Evolutionary conservation across 2,113 vertebrate genomes (phyloP).

Genomic region (Cheilinus undulatus): DNA sequence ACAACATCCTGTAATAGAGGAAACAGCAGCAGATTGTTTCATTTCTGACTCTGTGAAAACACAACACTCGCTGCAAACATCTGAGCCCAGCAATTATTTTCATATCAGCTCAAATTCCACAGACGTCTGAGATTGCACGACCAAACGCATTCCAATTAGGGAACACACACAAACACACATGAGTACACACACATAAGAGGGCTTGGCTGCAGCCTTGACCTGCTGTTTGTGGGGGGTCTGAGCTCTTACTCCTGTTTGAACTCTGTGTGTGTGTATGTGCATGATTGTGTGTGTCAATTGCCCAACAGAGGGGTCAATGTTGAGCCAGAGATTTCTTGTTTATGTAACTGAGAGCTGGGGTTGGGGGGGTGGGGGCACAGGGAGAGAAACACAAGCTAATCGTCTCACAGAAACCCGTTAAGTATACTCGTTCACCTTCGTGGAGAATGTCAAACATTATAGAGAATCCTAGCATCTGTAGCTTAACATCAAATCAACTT

Average conservation of each 20-base stretch:
- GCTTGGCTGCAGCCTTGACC: constrained; percentile 46
- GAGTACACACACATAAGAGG: constrained; percentile 37
- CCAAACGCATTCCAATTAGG: constrained; percentile 84
- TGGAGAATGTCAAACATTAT: too few species aligned
- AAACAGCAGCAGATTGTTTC: constrained; percentile 25
- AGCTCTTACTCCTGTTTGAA: constrained; percentile 45
- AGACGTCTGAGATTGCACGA: constrained; percentile 76
- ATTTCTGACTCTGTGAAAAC: constrained; percentile 48
- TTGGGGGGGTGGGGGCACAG: too few species aligned
- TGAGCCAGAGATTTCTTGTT: constrained; percentile 66
- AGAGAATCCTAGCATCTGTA: too few species aligned
- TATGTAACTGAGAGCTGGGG: constrained; percentile 50
- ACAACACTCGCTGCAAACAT: constrained; percentile 58
- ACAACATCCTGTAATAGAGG: constrained; percentile 3
- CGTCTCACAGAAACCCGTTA: too few species aligned
- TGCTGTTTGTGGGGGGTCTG: constrained; percentile 57
- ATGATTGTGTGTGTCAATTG: constrained; percentile 35
- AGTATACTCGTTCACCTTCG: too few species aligned
- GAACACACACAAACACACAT: constrained; percentile 67
- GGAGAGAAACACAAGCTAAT: constrained; percentile 13
- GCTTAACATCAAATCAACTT: too few species aligned
- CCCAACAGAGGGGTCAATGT: constrained; percentile 55
- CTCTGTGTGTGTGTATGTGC: constrained; percentile 27
- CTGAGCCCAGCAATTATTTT: constrained; percentile 69
- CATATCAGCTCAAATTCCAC: constrained; percentile 79